These are phyloP conservation scores for Anthonomus grandis DNA, from an alignment of 1,140 invertebrate genomes.

Conservation along the genomic window DNA sequence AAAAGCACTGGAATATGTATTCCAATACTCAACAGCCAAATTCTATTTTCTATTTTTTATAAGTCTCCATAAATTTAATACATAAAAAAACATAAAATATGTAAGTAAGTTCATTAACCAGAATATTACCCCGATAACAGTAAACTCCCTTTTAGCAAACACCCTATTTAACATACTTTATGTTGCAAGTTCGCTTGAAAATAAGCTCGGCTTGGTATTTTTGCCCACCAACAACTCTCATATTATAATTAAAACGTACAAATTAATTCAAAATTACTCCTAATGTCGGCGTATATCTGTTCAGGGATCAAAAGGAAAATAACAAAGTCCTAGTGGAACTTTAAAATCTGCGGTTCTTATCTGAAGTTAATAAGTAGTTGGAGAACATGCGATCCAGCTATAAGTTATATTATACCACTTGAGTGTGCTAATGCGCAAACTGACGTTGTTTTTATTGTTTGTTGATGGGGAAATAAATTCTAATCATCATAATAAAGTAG, in stretches of 20 bases:
- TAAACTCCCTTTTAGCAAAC: too few species aligned
- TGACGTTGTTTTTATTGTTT: background rate
- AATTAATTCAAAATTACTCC: conserved; percentile 6
- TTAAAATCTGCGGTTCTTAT: conserved; percentile 15
- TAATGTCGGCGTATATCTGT: conserved; percentile 14
- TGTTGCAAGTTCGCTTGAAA: too few species aligned
- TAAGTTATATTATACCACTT: conserved; percentile 12
- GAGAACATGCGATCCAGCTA: conserved; percentile 14
- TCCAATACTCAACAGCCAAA: too few species aligned
- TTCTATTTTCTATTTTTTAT: too few species aligned
- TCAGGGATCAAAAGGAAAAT: conserved; percentile 14
- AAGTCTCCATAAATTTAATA: too few species aligned
- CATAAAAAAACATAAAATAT: too few species aligned
- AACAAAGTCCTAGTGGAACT: conserved; percentile 11
- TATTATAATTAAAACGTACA: conserved; percentile 4
- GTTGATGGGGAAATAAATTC: background rate
- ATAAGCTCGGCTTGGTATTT: too few species aligned
- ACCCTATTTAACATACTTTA: too few species aligned
- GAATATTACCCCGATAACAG: too few species aligned
- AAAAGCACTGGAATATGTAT: too few species aligned
- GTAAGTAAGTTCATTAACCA: too few species aligned
- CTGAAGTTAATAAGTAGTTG: conserved; percentile 10
- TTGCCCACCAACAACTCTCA: too few species aligned
- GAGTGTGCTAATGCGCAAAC: background rate
- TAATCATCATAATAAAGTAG: conserved; percentile 11